phyloP scores from a whole-genome alignment of 1,140 invertebrate species.

The Bombus ignitus region DNA sequence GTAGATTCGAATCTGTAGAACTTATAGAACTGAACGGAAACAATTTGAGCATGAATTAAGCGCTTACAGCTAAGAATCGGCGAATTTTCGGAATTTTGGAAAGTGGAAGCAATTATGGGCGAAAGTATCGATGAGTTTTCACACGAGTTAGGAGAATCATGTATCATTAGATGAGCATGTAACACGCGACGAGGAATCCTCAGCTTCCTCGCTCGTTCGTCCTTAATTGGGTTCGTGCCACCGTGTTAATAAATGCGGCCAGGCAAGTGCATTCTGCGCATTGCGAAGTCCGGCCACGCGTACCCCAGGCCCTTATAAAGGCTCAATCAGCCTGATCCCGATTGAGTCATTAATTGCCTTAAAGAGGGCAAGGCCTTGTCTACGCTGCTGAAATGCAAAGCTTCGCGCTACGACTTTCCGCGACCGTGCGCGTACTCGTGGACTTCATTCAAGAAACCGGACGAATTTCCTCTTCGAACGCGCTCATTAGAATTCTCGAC shows the following conservation, averaged over 20 bases:
- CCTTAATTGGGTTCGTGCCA: constrained; percentile 72
- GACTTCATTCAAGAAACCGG: constrained; percentile 29
- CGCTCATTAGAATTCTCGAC: constrained; percentile 13
- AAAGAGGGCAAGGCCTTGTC: constrained; percentile 71
- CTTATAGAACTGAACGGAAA: too few species aligned
- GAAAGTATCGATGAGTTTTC: neutral
- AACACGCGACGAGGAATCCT: constrained; percentile 60
- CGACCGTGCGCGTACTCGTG: neutral
- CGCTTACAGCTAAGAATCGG: neutral
- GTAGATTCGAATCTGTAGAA: too few species aligned
- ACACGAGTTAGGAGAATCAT: neutral
- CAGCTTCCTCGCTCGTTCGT: constrained; percentile 59
- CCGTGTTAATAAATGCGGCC: constrained; percentile 71
- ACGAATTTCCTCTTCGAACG: neutral
- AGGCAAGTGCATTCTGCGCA: constrained; percentile 72
- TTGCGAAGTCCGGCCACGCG: constrained; percentile 73
- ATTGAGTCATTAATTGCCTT: constrained; percentile 73
- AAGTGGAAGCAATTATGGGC: neutral
- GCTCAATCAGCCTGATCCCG: constrained; percentile 71
- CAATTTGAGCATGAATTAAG: too few species aligned
- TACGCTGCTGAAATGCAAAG: constrained; percentile 60
- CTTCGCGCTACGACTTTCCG: constrained; percentile 15
- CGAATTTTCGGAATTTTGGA: neutral
- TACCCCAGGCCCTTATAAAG: constrained; percentile 72
- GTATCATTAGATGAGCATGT: constrained; percentile 15